Base-by-base conservation (phyloP, 2,113 vertebrate genomes). In the Xenopus laevis region DNA sequence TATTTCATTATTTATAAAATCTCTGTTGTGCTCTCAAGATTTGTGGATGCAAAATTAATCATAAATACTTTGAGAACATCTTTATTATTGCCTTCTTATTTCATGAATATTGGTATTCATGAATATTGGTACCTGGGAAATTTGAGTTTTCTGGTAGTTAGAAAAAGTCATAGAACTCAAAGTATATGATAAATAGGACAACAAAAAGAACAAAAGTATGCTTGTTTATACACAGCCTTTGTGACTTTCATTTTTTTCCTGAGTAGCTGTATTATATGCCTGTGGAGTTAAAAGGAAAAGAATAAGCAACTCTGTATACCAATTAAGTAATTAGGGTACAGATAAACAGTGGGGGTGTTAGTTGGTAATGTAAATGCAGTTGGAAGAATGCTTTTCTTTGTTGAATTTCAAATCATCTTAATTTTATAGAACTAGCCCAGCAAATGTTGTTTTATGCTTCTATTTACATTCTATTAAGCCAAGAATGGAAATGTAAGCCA, bases 391-490 rank as follows among this genome's bases (percentile, higher is more conserved):
- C 57, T 75, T 75, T 33, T 68, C 65, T 68, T 75, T 75, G 73
- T 68, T 68, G 73, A 45, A 62, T 62, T 61, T 68, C 65, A 45
- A 75, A 75, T 75, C 73, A 75, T 75, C 65, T 68, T 75, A 68
- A 75, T 75, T 75, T 75, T 75, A 65, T 68, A 62, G 57, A 75
- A 63, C 73, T 75, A 75, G 68, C 73, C 62, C 27, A 68, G 73
- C 57, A 75, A 69, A 75, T 50, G 61, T 40, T 69, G 65, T 69
- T 75, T 23, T 69, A 57, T 69, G 65, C 65, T 5, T 75, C 73
- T 75, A 75, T 75, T 75, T 75, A 75, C 73, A 75, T 69, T 75
- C 73, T 75, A 75, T 75, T 75, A 75, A 75, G 65, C 73, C 73
- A 75, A 62, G 73, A 75, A 75, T 62, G 62, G 65, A 58, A 75